Percentiles rank a stretch among this genome's conserved stretches.
These are phyloP conservation scores for Trochalopteron elliotii DNA, from an alignment of 2,113 vertebrate species.

Conservation along the genomic window DNA sequence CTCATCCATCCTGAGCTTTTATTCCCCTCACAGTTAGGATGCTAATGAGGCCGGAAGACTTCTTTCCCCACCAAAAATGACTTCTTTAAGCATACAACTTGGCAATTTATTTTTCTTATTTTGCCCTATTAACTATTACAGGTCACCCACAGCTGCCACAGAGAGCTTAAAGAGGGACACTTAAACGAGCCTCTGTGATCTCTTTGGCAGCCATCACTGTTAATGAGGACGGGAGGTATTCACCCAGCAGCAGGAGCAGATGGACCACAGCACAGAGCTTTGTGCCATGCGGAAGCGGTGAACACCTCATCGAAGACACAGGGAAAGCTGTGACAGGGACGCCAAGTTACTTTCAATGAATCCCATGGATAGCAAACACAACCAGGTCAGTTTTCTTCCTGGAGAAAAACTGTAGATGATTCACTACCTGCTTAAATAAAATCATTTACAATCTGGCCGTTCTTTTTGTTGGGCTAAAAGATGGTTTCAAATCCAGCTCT, in stretches of 20 bases:
- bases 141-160: constrained; percentile 31
- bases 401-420: neutral
- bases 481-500: neutral
- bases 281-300: accelerated
- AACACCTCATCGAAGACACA: neutral
- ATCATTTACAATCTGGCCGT: accelerated
- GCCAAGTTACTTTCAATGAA: neutral
- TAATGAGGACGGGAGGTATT: neutral
- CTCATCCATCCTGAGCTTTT: constrained; percentile 15
- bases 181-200: neutral
- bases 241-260: neutral
- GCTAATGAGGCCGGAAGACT: constrained; percentile 41
- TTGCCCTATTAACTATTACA: neutral
- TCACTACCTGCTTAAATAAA: neutral
- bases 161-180: neutral
- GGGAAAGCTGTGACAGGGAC: neutral
- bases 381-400: neutral
- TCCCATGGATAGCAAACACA: neutral
- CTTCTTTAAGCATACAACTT: neutral
- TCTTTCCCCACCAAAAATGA: neutral
- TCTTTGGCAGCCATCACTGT: neutral
- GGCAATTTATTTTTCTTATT: constrained; percentile 14
- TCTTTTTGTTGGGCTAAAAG: neutral
- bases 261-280: neutral
- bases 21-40: neutral